Percentiles rank a stretch among this genome's conserved stretches.
Conservation (phyloP, 1,140 invertebrate genomes). For the Pogonomyrmex barbatus region DNA sequence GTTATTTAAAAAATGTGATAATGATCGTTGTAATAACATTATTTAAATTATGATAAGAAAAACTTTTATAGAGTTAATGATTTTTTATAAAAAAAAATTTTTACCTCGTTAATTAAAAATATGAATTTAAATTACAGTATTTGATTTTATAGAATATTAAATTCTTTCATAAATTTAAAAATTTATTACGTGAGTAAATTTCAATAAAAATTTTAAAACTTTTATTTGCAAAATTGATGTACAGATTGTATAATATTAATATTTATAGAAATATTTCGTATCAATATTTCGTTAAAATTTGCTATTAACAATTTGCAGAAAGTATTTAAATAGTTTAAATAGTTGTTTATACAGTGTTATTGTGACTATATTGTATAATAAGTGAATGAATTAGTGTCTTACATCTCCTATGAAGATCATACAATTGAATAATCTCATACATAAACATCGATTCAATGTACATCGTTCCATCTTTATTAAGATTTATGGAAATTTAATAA, state of each 20-base stretch:
- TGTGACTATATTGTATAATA: constrained; percentile 16
- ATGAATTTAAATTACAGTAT: background rate
- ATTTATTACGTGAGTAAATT: background rate
- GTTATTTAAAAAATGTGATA: no score
- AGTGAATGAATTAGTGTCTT: background rate
- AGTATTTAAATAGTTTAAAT: constrained; percentile 3
- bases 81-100: background rate
- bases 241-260: background rate
- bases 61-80: background rate
- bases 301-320: background rate
- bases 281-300: background rate
- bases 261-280: background rate
- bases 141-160: background rate
- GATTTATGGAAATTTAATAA: constrained; percentile 6
- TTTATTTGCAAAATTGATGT: constrained; percentile 35
- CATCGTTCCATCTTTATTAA: background rate
- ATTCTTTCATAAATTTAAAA: background rate
- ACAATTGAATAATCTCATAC: background rate
- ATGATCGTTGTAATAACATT: background rate
- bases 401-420: background rate
- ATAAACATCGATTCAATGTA: background rate
- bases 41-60: background rate
- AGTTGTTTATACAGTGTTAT: background rate
- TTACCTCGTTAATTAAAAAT: background rate
- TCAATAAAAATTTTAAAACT: background rate